Percentiles rank a stretch among this genome's conserved stretches.
Conservation (phyloP, 2,888 invertebrate species). For the Melieria omissa region DNA sequence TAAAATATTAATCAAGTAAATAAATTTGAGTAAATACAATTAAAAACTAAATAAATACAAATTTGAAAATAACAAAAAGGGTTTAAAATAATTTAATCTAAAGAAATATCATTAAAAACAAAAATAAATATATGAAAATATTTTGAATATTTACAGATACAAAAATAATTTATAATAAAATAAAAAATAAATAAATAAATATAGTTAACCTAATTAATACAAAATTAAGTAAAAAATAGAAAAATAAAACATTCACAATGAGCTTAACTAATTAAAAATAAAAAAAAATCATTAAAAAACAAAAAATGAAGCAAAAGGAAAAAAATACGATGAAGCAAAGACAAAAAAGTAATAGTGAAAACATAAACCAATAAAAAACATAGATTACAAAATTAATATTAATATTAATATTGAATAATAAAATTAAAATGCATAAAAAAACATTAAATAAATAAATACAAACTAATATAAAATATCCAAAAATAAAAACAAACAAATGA, state of each 20-base stretch:
- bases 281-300: constrained; percentile 9
- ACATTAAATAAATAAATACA: constrained; percentile 12
- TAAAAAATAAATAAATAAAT: too few relatives aligned
- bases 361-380: not conserved
- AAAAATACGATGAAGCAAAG: constrained; percentile 20
- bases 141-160: too few relatives aligned
- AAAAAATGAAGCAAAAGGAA: constrained; percentile 25
- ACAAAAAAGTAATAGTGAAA: constrained; percentile 6
- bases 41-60: too few relatives aligned
- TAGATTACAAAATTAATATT: not conserved
- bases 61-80: too few relatives aligned
- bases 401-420: constrained; percentile 9
- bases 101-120: too few relatives aligned
- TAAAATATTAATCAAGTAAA: too few relatives aligned
- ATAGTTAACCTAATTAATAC: not conserved
- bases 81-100: too few relatives aligned
- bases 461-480: constrained; percentile 13
- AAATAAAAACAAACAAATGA: constrained; percentile 28
- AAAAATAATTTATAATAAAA: too few relatives aligned
- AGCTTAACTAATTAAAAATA: not conserved
- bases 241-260: not conserved
- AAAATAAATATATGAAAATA: too few relatives aligned
- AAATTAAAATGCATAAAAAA: constrained; percentile 22
- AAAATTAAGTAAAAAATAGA: not conserved
- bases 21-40: too few relatives aligned